Conservation (phyloP, 2,797 vertebrate genomes). For the Enteromius radiatus region DNA sequence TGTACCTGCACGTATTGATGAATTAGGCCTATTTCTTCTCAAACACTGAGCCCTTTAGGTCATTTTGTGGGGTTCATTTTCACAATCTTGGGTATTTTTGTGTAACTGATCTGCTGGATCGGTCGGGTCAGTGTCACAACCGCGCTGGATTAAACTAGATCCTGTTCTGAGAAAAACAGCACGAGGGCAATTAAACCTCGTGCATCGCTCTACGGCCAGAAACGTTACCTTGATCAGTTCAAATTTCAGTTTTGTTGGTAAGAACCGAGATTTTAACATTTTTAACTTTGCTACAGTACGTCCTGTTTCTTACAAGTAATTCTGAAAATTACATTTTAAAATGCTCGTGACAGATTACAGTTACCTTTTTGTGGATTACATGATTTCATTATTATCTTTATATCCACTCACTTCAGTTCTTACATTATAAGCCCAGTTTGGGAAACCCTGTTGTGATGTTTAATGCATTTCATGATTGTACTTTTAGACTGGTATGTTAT, state of each 20-base stretch:
- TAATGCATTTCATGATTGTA: not conserved
- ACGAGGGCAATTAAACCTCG: not conserved
- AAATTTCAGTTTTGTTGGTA: no score
- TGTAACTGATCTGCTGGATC: not conserved
- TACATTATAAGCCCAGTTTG: no score
- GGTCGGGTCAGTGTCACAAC: not conserved
- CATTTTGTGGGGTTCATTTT: not conserved
- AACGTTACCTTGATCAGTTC: not conserved
- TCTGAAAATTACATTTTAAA: not conserved
- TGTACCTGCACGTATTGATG: not conserved
- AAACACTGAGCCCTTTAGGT: constrained; percentile 10
- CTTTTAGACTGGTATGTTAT: not conserved
- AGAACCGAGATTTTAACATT: no score
- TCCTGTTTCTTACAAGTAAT: no score
- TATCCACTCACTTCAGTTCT: not conserved
- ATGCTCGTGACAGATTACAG: not conserved
- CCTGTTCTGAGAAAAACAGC: not conserved
- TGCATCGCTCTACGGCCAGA: not conserved
- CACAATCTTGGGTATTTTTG: not conserved
- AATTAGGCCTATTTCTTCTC: not conserved
- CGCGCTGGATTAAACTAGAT: not conserved
- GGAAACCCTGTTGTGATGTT: not conserved
- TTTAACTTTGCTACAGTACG: no score
- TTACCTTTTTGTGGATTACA: not conserved
- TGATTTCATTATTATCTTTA: not conserved